Percentiles rank a stretch among this genome's conserved stretches.
Evolutionary conservation across 2,113 vertebrate species (phyloP).

Genomic region (Columba janthina): DNA sequence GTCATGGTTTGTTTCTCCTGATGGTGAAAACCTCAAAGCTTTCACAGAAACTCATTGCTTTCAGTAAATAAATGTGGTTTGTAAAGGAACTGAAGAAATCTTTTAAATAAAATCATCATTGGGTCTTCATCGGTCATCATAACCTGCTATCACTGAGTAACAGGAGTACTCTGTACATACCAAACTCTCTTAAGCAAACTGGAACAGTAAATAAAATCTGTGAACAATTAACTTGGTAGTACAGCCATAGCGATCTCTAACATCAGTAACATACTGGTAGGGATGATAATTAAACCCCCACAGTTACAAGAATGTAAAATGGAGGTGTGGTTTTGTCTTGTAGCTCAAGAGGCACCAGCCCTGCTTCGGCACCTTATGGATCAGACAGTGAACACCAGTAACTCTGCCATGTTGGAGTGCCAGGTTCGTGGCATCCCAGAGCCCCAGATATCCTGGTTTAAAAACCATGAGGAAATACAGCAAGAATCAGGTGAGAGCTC

Average conservation of each 20-base stretch:
- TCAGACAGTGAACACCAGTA: slow-evolving; percentile 84
- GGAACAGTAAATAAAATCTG: neutral
- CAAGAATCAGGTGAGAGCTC: slow-evolving; percentile 86
- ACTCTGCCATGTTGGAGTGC: slow-evolving; percentile 85
- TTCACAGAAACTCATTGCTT: neutral
- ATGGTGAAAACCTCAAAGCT: neutral
- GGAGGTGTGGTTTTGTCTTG: slow-evolving; percentile 60
- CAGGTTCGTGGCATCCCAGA: slow-evolving; percentile 80
- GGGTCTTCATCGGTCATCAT: neutral
- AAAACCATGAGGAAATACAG: slow-evolving; percentile 83
- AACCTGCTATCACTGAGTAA: neutral
- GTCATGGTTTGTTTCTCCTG: neutral
- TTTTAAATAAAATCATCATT: neutral
- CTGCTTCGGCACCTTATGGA: slow-evolving; percentile 83
- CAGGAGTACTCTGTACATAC: neutral
- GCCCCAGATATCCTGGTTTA: slow-evolving; percentile 92
- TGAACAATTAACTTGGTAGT: neutral
- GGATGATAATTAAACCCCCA: neutral
- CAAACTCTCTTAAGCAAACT: neutral
- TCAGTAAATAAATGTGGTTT: rapidly evolving
- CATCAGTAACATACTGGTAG: neutral
- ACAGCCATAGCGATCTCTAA: neutral
- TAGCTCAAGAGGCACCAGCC: slow-evolving; percentile 87
- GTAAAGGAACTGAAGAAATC: neutral
- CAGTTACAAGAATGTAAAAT: slow-evolving; percentile 21